phyloP scores from a whole-genome alignment of 2,113 vertebrate genomes.

The Megaceryle torquata region DNA sequence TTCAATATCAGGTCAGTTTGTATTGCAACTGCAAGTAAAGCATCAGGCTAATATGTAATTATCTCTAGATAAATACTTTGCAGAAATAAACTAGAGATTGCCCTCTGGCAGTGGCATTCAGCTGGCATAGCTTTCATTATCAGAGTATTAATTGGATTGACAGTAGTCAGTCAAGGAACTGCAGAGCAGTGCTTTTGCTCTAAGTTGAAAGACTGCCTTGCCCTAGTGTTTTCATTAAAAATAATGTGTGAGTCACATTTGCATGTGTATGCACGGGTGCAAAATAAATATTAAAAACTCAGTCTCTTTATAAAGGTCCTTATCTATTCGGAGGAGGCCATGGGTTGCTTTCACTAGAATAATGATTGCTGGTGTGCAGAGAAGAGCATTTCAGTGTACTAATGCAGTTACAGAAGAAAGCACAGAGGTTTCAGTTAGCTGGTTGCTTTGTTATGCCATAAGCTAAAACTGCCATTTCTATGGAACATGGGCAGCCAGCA shows the following conservation, averaged over 20 bases:
- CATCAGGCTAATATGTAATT: neutral
- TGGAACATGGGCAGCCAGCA: neutral
- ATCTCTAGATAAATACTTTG: slow-evolving; percentile 36
- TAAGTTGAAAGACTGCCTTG: neutral
- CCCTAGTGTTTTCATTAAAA: slow-evolving; percentile 18
- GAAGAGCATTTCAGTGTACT: neutral
- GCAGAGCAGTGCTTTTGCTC: neutral
- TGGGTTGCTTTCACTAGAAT: neutral
- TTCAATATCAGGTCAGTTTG: slow-evolving; percentile 11
- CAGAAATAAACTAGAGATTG: slow-evolving; percentile 19
- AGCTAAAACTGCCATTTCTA: slow-evolving; percentile 31
- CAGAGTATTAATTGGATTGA: slow-evolving; percentile 15
- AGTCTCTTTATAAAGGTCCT: neutral
- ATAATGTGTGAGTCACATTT: neutral
- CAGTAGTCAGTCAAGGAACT: slow-evolving; percentile 12
- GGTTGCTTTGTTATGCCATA: slow-evolving; percentile 22
- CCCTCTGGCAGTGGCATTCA: slow-evolving; percentile 8
- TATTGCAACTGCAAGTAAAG: slow-evolving; percentile 19
- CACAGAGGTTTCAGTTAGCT: slow-evolving; percentile 5
- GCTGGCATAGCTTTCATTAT: neutral
- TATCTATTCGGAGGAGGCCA: neutral
- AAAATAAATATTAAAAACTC: slow-evolving; percentile 4
- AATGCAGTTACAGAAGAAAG: neutral
- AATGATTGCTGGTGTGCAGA: neutral
- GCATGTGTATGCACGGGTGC: neutral